Evolutionary conservation across 1,140 invertebrate species (phyloP), one percentile per base, ranked within the genome.

Genomic region (Druon quercuslanigerum): DNA sequence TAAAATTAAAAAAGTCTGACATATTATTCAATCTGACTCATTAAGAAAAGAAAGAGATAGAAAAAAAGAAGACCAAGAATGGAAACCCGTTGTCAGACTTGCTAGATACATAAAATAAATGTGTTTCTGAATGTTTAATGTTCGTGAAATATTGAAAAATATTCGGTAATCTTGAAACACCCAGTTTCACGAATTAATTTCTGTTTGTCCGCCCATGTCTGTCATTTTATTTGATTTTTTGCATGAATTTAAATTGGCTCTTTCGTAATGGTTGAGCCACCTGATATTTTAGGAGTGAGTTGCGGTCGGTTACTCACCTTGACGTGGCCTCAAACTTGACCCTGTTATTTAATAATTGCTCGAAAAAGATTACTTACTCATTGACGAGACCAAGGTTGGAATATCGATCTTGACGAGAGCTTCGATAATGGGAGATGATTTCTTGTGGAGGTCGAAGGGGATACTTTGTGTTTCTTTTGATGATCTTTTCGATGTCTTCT

Each of bases 371-470:
- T 85, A 92, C 94, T 92, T 92, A 96, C 94, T 96, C 96, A 88
- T 97, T 96, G 14, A 95, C 94, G 51, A 97, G 92, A 77, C 96
- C 96, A 50, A 94, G 93, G 83, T 94, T 96, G 19, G 95, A 94
- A 87, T 97, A 97, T 86, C 95, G 92, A 89, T 97, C 96, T 0
- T 94, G 95, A 14, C 95, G 92, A n/a, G 93, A 93, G 50, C 90
- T 92, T 17, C 97, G 92, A 87, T 97, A 97, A 83, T 94, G 92
- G 11, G 95, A 94, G 52, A 96, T 94, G 72, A 97, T 95, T 88
- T 96, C 95, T 3, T 96, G 96, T 25, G 96, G 95, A 33, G 97
- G 96, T 46, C 97, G 92, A 77, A 96, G 92, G 0, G 97, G 97
- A 86, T 94, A 95, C 83, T 94, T 94, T 50, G 94, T 94, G 2